Evolutionary conservation across 2,888 invertebrate species (phyloP), one percentile per base, ranked within the genome.

Genomic region (Balanococcus diminutus): DNA sequence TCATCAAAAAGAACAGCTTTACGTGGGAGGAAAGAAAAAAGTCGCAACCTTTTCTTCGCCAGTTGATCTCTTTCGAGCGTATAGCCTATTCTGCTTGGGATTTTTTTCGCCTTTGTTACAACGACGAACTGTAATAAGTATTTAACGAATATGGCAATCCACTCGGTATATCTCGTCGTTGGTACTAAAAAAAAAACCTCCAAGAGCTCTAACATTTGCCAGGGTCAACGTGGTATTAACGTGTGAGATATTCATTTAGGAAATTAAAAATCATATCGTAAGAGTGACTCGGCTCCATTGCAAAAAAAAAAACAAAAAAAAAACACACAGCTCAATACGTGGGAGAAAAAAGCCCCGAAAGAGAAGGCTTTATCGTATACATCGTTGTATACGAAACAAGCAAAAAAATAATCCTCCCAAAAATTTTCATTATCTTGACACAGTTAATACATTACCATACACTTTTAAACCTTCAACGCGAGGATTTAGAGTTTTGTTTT

Each of bases 381-480:
- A 46, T 46, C 36, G n/a, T 46, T 46, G 56, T 51, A 56, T 56
- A 67, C 67, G 14, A 67, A 67, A 28, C 28, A 67, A n/a, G 28
- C 67, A 28, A 67, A 67, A 67, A n/a, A 67, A 67, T 67, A 67
- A 67, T 67, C 67, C 67, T 67, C 67, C 67, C n/a, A 51, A 61
- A 61, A 67, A 67, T 67, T 67, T 28, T 67, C 67, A 67, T 67
- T 67, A 67, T 67, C 67, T 67, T 67, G 67, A 67, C 67, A 67
- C 67, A 67, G 67, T 67, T 67, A 67, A 67, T 67, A 67, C 67
- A 67, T 67, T 67, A 28, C 67, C 67, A 67, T 67, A 28, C 19
- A 67, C 67, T 14, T 67, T 67, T 25, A 67, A 67, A 28, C 67
- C 28, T 67, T 67, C 67, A 67, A 67, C 67, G 67, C 67, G 67